Base-by-base conservation (phyloP, 2,113 vertebrate genomes). In the Eulacestoma nigropectus region DNA sequence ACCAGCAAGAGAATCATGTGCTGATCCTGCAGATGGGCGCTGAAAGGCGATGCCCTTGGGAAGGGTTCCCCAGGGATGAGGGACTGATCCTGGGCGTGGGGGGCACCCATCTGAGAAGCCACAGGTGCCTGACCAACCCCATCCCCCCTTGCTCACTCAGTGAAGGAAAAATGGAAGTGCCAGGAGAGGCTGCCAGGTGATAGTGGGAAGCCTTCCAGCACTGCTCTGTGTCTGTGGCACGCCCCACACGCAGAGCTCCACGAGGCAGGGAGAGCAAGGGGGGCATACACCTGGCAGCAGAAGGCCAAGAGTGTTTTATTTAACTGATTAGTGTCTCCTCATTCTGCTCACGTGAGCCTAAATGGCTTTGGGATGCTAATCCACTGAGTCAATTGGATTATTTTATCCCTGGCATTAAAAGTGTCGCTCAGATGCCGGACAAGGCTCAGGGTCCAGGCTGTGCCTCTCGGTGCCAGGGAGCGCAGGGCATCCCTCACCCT, bases 341-440 rank as follows among this genome's bases (percentile, higher is more conserved):
- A 74, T 95, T 93, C 93, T 74, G 67, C 49, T 94, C 97, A 94
- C 75, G 9, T 33, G 93, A 81, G 63, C 83, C 89, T 90, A 75
- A 91, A 91, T 62, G 90, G 96, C 93, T 96, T 83, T 15, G 88
- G 63, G 96, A 94, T 92, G 92, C 96, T 94, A 96, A 97, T 95
- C 97, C 44, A 0, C 84, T 49, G 74, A 87, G 73, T 84, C 95
- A 97, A 98, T 97, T 87, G 82, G 95, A 94, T 96, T 74, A 94
- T 84, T 96, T 87, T 67, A 67, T 97, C 87, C 93, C 96, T 88
- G 76, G 94, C 30, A 22, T 44, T 87, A 79, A 78, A 78, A 7
- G 7, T 49, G 59, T 46, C 70, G 53, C 78, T 93, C 78, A 57
- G 95, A 93, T 56, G 80, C 81, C 0, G 12, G 68, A 50, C 0